These are phyloP conservation scores for Drosophila lacteicornis DNA, from an alignment of 1,140 invertebrate genomes.

Conservation along the genomic window DNA sequence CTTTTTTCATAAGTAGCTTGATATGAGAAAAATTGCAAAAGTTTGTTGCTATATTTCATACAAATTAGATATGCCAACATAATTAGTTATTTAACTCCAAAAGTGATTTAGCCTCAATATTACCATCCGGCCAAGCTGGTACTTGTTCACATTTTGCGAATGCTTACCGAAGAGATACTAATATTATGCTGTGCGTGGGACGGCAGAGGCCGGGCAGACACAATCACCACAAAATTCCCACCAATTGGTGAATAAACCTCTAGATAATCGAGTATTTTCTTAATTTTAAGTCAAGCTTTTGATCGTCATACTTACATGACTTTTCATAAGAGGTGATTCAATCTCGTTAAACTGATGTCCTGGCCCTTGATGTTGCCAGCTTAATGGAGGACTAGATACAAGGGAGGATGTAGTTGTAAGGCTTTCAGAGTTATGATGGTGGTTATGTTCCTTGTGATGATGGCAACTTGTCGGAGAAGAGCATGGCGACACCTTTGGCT, in stretches of 20 bases:
- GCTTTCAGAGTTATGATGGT: conserved; percentile 43
- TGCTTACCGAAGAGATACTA: no score
- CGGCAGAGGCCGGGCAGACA: no score
- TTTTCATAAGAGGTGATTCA: conserved; percentile 57
- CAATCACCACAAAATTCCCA: neutral
- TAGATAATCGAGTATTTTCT: neutral
- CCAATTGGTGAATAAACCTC: neutral
- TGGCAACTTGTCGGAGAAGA: conserved; percentile 52
- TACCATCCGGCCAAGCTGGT: no score
- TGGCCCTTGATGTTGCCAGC: conserved; percentile 64
- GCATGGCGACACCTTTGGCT: conserved; percentile 89
- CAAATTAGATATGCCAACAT: no score
- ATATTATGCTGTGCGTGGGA: no score
- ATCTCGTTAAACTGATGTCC: conserved; percentile 55
- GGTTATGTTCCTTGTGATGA: conserved; percentile 24
- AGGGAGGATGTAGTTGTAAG: conserved; percentile 37
- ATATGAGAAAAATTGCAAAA: no score
- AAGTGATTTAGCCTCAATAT: no score
- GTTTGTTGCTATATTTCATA: no score
- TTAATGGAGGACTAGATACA: conserved; percentile 77
- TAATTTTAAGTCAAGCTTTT: neutral
- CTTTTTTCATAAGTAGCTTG: no score
- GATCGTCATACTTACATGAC: conserved; percentile 46
- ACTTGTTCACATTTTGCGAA: no score
- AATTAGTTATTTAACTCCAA: no score